Evolutionary conservation across 2,888 invertebrate genomes (phyloP), one percentile per base, ranked within the genome.

Genomic region (Drosophila colorata): DNA sequence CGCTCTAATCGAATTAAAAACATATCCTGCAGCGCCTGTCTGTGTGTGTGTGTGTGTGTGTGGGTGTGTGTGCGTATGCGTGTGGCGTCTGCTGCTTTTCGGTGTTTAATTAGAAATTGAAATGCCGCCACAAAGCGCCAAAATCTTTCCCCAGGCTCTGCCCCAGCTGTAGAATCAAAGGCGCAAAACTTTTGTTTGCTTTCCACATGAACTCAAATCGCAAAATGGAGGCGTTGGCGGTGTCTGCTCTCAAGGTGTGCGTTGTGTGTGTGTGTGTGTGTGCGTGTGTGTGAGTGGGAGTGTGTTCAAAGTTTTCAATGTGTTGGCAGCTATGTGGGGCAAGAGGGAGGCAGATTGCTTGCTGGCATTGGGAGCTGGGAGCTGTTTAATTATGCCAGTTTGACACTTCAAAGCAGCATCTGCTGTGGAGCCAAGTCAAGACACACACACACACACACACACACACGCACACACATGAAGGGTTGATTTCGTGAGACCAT

Each of bases 1-100:
- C 74, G 67, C 83, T 82, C 90, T 92, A 92, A 92, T 92, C 91
- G 91, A 92, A 92, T 92, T 92, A 92, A 92, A 92, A 91, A 91
- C 90, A 89, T 85, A 90, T 84, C 80, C 88, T 81, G 75, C 75
- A 88, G 84, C 81, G 52, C 23, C 65, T 61, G 53, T 58, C 60
- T 48, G 43, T 61, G 23, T 51, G 35, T 55, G 47, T 55, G 48
- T 38, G 55, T 18, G 51, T 46, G 44, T 48, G 43, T 49, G 35
- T 48, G 35, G 49, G 18, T 48, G 28, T 46, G 40, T 38, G 53
- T 55, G 52, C 44, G 38, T 55, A 44, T 63, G 25, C 49, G 58
- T 57, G 35, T 69, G 64, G 73, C 71, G 70, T 65, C 63, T 83
- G 74, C 61, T 64, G 53, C 40, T 51, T 79, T 75, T 61, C 70